phyloP scores from a whole-genome alignment of 2,888 invertebrate genomes.

The Diaprepes abbreviatus region DNA sequence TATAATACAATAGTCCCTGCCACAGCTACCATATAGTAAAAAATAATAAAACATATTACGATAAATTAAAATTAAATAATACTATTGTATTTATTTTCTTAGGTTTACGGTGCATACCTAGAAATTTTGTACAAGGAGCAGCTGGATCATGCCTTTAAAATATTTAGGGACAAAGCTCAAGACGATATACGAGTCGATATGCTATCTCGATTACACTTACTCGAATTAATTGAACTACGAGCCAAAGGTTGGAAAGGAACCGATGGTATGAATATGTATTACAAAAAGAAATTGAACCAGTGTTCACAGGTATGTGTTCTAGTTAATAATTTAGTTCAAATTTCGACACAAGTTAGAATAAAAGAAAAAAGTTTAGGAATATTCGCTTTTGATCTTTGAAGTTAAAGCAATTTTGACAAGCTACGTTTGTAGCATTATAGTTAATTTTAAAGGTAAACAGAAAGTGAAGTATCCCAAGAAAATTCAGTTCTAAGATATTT shows the following conservation, averaged over 20 bases:
- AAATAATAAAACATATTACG: too few species aligned
- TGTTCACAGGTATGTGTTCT: conserved; percentile 60
- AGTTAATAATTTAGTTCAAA: background rate
- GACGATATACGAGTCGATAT: conserved; percentile 89
- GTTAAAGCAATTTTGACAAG: too few species aligned
- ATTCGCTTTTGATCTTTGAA: too few species aligned
- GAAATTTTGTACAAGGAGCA: conserved; percentile 89
- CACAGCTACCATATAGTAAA: too few species aligned
- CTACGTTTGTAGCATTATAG: too few species aligned
- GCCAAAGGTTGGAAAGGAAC: conserved; percentile 92
- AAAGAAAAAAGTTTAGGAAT: too few species aligned
- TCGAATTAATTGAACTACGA: conserved; percentile 93
- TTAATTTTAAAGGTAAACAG: too few species aligned
- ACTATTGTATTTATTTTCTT: background rate
- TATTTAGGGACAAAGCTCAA: conserved; percentile 90
- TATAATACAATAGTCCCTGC: too few species aligned
- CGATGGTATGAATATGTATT: conserved; percentile 88
- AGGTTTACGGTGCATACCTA: conserved; percentile 80
- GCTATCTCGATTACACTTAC: conserved; percentile 87
- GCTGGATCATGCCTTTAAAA: conserved; percentile 86
- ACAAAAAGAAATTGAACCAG: conserved; percentile 72
- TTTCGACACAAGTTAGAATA: too few species aligned
- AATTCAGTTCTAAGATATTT: too few species aligned
- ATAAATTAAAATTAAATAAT: too few species aligned
- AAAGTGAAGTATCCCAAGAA: too few species aligned